Evolutionary conservation across 2,113 vertebrate species (phyloP).

Genomic region (Ondatra zibethicus): DNA sequence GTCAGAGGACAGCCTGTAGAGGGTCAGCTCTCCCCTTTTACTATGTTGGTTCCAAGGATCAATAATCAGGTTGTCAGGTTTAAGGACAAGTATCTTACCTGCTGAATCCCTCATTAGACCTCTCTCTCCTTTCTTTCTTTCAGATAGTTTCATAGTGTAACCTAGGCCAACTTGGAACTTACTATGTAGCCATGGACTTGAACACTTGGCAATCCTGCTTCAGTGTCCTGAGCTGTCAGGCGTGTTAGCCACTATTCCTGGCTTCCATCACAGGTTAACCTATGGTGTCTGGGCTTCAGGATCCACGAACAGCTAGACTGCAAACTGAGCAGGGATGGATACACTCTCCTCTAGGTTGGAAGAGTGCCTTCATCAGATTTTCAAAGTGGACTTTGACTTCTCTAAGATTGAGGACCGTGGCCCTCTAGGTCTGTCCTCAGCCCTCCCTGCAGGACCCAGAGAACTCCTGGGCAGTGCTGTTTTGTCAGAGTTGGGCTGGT

Average conservation of each 20-base stretch:
- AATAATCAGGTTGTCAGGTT: background rate
- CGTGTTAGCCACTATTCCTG: background rate
- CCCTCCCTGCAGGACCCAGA: background rate
- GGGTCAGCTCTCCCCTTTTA: background rate
- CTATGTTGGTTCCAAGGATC: background rate
- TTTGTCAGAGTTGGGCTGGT: background rate
- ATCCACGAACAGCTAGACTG: background rate
- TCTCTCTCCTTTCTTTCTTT: background rate
- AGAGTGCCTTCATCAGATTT: constrained; percentile 1
- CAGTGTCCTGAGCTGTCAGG: background rate
- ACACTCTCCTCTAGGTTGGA: background rate
- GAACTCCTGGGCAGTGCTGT: background rate
- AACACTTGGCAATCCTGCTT: background rate
- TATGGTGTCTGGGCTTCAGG: background rate
- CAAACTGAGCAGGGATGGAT: background rate
- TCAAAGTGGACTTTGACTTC: constrained; percentile 11
- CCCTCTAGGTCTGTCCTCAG: background rate
- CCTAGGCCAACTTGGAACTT: background rate
- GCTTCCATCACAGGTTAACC: background rate
- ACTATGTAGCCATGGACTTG: background rate
- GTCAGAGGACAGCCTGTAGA: background rate
- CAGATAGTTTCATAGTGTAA: background rate
- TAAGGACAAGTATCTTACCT: background rate
- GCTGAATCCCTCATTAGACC: background rate
- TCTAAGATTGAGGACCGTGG: background rate